A percentile compares a stretch with the other conserved stretches of the same genome.
Evolutionary conservation across 2,888 invertebrate species (phyloP).

Genomic region (Phorcus lineatus): DNA sequence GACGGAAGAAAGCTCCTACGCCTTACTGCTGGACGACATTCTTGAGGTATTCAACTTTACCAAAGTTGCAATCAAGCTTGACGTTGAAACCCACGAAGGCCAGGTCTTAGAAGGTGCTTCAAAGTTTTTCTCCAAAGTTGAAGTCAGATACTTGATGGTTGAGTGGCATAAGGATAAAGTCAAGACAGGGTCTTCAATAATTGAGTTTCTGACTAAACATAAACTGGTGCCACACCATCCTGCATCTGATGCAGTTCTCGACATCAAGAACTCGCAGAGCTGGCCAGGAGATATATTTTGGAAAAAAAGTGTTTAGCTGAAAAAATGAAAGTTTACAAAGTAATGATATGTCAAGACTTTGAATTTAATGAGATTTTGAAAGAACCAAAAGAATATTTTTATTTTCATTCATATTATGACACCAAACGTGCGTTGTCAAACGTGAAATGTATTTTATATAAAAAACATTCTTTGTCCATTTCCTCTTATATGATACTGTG

Average conservation of each 20-base stretch:
- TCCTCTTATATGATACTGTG: no score
- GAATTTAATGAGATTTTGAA: no score
- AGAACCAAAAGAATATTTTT: no score
- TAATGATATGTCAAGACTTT: no score
- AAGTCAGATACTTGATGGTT: conserved; percentile 6
- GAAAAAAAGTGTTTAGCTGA: conserved; percentile 74
- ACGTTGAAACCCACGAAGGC: conserved; percentile 15
- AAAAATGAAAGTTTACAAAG: background rate
- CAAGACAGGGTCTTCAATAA: conserved; percentile 10
- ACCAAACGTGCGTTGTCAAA: no score
- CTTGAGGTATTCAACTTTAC: conserved; percentile 19
- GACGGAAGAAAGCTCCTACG: background rate
- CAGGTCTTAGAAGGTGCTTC: conserved; percentile 12
- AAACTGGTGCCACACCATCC: conserved; percentile 12
- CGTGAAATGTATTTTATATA: no score
- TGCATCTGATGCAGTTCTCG: background rate
- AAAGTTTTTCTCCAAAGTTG: conserved; percentile 20
- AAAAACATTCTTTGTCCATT: no score
- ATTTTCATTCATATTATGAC: no score
- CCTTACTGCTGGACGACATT: conserved; percentile 18
- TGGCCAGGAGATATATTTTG: conserved; percentile 70
- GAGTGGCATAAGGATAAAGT: conserved; percentile 21
- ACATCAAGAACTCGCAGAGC: background rate
- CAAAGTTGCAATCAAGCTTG: conserved; percentile 16
- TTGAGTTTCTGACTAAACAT: conserved; percentile 22